Evolutionary conservation across 2,113 vertebrate genomes (phyloP).

Genomic region (Chloebia gouldiae): DNA sequence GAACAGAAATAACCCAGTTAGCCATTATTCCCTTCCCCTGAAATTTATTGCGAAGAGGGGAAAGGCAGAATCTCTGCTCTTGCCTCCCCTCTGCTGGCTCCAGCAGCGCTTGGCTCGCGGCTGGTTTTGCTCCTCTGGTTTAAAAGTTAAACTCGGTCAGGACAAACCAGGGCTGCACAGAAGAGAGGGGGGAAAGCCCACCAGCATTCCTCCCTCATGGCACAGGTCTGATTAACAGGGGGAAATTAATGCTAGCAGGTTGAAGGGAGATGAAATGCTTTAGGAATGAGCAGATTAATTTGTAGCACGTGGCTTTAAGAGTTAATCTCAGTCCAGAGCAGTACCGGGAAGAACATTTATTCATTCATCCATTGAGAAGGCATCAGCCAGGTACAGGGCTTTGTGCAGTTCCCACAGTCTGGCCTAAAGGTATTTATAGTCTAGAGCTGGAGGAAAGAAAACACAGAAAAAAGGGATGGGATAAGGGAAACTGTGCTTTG

Average conservation of each 20-base stretch:
- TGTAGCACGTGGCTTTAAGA: neutral
- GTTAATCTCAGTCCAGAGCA: neutral
- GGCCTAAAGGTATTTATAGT: constrained; percentile 4
- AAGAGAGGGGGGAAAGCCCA: neutral
- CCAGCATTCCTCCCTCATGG: neutral
- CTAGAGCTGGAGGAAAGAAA: neutral
- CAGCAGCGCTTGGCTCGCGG: neutral
- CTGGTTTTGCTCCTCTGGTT: neutral
- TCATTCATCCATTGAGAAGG: neutral
- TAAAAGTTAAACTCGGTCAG: fast-evolving
- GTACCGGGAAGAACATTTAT: neutral
- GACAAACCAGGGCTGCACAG: fast-evolving
- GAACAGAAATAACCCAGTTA: neutral
- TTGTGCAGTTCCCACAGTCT: neutral
- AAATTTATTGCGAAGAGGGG: fast-evolving
- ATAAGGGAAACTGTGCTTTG: neutral
- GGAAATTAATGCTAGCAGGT: neutral
- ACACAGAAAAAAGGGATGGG: neutral
- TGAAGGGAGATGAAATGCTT: neutral
- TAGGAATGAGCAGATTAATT: neutral
- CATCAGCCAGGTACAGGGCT: neutral
- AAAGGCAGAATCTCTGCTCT: constrained; percentile 34
- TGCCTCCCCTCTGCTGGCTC: constrained; percentile 57
- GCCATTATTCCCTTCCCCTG: neutral
- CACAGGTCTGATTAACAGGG: neutral